Base-by-base conservation (phyloP, 64 coral and sea anemone genomes). In the Catalaphyllia jardinei region DNA sequence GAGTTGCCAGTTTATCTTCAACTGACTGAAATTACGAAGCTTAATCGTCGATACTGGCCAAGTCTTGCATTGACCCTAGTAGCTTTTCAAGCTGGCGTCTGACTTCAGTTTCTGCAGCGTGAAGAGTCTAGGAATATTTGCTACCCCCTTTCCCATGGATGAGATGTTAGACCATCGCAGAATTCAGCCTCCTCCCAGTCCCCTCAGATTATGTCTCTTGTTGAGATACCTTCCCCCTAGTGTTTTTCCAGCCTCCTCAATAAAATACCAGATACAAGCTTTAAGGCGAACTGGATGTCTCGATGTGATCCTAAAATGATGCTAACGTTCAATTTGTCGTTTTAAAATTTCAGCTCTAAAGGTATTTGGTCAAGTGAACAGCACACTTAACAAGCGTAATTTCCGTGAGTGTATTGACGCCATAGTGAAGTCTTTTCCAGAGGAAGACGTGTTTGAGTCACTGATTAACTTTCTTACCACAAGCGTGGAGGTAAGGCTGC, bases 361-460 rank as follows among this genome's bases (percentile, higher is more conserved):
- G 59, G 64, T 93, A 20, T 89, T 96, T 52, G 67, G 89, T 62
- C 24, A 72, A n/a, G 83, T 96, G 62, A 75, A 80, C 22, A 78
- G 60, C 65, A 73, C 87, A 29, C 91, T 96, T n/a, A 86, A 90
- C 88, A 92, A 92, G 25, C 84, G 39, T 17, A 89, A 87, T 16
- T 89, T 96, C 35, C 92, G 91, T 71, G 83, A 93, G 4, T 93
- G 87, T 11, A 93, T 96, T 52, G 87, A 96, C 0, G 69, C 83
- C 42, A 79, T 96, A 30, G 86, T 86, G 31, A 60, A 62, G 55
- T 86, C 60, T 15, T 85, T 93, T n/a, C 30, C 82, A 27, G 83
- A 93, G 17, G 90, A 92, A 39, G 60, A 86, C 31, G 83, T 39
- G 20, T 92, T 92, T 62, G 95, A 93, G n/a, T 83, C 82, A 54